Evolutionary conservation across 2,888 invertebrate genomes (phyloP).

Genomic region (Cheilosia pagana): DNA sequence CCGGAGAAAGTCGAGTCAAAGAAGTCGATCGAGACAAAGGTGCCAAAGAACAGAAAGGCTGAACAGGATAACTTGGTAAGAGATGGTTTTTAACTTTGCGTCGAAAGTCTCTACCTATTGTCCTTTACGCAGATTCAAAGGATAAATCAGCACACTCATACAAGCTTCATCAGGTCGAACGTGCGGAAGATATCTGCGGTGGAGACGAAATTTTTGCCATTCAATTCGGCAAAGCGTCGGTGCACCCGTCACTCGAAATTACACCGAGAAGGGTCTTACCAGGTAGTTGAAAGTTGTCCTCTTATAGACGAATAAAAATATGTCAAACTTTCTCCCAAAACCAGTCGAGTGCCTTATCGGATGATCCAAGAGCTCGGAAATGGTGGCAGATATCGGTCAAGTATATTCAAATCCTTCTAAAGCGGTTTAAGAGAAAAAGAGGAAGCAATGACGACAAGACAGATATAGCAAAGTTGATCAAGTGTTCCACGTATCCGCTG

Average conservation of each 20-base stretch:
- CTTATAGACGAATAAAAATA: neutral
- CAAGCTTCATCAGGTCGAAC: constrained; percentile 80
- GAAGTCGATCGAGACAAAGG: constrained; percentile 27
- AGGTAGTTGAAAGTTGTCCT: constrained; percentile 12
- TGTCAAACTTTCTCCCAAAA: neutral
- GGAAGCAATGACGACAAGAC: neutral
- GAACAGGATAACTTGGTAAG: constrained; percentile 73
- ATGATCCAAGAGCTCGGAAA: constrained; percentile 60
- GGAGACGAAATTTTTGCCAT: constrained; percentile 30
- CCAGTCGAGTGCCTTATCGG: constrained; percentile 35
- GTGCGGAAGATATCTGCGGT: constrained; percentile 63
- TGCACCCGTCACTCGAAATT: constrained; percentile 50
- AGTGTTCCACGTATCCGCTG: constrained; percentile 44
- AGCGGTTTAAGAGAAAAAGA: constrained; percentile 20
- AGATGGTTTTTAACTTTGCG: neutral
- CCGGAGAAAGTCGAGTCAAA: constrained; percentile 82
- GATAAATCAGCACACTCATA: constrained; percentile 79
- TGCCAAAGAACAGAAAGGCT: constrained; percentile 59
- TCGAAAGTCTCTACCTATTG: neutral
- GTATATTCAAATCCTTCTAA: constrained; percentile 65
- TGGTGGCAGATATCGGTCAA: constrained; percentile 76
- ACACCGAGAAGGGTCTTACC: constrained; percentile 16
- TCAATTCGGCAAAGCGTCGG: constrained; percentile 46
- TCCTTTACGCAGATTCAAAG: constrained; percentile 76
- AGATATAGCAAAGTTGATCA: constrained; percentile 44